These are phyloP conservation scores for Platyrinchus mystaceus DNA, from an alignment of 2,797 vertebrate genomes.

Conservation along the genomic window DNA sequence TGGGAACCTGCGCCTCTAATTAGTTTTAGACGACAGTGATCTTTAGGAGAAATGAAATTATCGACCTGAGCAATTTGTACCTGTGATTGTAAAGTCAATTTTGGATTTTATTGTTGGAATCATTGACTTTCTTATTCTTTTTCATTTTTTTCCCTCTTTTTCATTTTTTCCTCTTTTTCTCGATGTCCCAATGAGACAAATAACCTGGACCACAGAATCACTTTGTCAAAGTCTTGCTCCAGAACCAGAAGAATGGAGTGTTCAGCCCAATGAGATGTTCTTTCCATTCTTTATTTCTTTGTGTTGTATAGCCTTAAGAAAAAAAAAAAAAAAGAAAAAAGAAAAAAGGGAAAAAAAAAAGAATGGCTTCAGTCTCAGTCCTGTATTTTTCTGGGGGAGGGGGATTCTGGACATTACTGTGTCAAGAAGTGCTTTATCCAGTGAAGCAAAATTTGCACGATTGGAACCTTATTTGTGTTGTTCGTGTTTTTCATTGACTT, in stretches of 20 bases:
- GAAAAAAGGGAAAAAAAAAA: constrained; percentile 9
- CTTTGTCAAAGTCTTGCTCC: constrained; percentile 69
- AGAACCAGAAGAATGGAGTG: constrained; percentile 72
- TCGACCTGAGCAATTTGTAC: constrained; percentile 83
- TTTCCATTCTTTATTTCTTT: constrained; percentile 83
- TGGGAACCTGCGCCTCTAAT: constrained; percentile 86
- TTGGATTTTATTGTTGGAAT: constrained; percentile 88
- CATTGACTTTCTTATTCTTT: constrained; percentile 76
- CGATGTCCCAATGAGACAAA: constrained; percentile 67
- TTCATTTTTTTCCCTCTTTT: constrained; percentile 25
- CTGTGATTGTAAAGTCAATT: constrained; percentile 83
- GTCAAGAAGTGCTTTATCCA: constrained; percentile 90
- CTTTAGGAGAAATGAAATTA: constrained; percentile 86
- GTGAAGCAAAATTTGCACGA: constrained; percentile 95
- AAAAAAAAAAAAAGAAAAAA: neutral
- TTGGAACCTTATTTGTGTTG: constrained; percentile 79
- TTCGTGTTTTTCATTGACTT: constrained; percentile 69
- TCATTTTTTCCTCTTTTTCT: constrained; percentile 64
- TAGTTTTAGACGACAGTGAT: constrained; percentile 84
- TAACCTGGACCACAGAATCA: constrained; percentile 68
- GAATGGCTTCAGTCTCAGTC: constrained; percentile 84
- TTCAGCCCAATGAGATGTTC: constrained; percentile 77
- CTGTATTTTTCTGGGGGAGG: constrained; percentile 77
- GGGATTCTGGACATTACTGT: constrained; percentile 84
- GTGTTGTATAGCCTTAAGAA: constrained; percentile 94